These are phyloP conservation scores for Falcunculus frontatus DNA, from an alignment of 2,113 vertebrate genomes.

Conservation along the genomic window DNA sequence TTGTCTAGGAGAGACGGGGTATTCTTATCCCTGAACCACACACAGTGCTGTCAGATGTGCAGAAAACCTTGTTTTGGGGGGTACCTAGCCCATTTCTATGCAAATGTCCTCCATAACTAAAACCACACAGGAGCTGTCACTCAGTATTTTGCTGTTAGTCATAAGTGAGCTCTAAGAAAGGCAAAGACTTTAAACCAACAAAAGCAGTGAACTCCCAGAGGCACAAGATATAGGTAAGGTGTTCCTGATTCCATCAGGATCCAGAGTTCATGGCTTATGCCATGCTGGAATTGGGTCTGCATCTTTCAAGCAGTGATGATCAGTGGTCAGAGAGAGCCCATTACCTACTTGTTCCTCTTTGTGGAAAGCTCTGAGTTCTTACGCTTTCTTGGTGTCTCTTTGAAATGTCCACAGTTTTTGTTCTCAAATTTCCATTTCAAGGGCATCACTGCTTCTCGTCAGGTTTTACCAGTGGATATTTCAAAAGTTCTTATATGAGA, in stretches of 20 bases:
- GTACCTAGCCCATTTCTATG: background rate
- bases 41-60: background rate
- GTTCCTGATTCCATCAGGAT: background rate
- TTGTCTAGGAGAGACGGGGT: background rate
- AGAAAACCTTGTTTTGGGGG: background rate
- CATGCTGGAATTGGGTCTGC: background rate
- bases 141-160: background rate
- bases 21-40: background rate
- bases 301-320: background rate
- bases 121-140: background rate
- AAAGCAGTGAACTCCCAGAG: background rate
- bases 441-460: background rate
- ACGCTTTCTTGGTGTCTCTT: background rate
- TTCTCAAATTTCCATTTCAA: background rate
- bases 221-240: accelerated
- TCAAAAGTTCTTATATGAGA: background rate
- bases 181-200: background rate
- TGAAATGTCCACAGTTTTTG: background rate
- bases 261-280: background rate
- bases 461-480: background rate
- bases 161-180: background rate
- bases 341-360: background rate
- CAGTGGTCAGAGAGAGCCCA: too few relatives aligned
- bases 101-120: background rate
- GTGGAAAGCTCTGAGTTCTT: background rate